phyloP scores from a whole-genome alignment of 1,140 invertebrate genomes.

The Brachionus koreanus region DNA sequence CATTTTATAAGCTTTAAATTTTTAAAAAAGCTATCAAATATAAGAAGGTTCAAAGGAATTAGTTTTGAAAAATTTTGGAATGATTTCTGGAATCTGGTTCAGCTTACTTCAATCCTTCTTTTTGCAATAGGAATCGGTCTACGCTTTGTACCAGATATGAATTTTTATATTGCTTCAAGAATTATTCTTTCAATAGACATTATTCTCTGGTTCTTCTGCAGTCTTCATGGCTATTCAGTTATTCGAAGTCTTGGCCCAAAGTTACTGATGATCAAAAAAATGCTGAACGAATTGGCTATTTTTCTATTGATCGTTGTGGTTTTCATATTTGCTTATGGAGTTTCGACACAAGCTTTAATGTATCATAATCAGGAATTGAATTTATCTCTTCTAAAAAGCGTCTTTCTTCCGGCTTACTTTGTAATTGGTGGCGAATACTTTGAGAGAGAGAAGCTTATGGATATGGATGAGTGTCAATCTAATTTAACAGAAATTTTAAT shows the following conservation, averaged over 20 bases:
- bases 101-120: constrained; percentile 52
- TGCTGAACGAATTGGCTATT: constrained; percentile 52
- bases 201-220: constrained; percentile 49
- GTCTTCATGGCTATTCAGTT: constrained; percentile 57
- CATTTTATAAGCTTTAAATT: neutral
- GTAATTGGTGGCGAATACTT: constrained; percentile 40
- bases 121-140: constrained; percentile 48
- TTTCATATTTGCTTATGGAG: constrained; percentile 42
- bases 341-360: constrained; percentile 14
- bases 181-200: constrained; percentile 19
- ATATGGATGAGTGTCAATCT: neutral
- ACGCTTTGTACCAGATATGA: constrained; percentile 39
- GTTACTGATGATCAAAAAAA: constrained; percentile 60
- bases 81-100: constrained; percentile 56
- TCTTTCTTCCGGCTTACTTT: constrained; percentile 32
- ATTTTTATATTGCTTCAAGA: neutral
- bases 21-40: neutral
- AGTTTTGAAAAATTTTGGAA: constrained; percentile 48
- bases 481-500: neutral
- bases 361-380: constrained; percentile 35
- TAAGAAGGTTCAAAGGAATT: neutral
- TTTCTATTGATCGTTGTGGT: constrained; percentile 39
- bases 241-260: constrained; percentile 59
- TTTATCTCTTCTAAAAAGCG: constrained; percentile 5
- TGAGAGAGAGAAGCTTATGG: constrained; percentile 44